Conservation (phyloP, 37 sponge, comb jelly and placozoan species). For the Aplysina aerophoba region DNA sequence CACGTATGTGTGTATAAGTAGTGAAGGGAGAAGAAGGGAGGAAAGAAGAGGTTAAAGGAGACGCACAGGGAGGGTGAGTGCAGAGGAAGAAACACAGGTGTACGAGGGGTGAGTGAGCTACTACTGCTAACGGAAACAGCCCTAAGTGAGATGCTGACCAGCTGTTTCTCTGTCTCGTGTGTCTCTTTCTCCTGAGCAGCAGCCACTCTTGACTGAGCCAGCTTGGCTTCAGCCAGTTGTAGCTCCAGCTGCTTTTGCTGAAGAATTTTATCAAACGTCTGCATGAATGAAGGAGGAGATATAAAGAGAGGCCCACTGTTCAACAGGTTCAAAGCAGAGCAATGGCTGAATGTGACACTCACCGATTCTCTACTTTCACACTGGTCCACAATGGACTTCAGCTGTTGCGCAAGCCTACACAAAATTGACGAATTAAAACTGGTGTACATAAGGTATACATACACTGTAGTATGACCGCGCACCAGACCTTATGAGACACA, state of each 20-base stretch:
- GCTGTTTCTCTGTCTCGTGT: slow-evolving; percentile 74
- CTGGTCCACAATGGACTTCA: slow-evolving; percentile 89
- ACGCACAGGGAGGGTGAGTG: too few species aligned
- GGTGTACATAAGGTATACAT: too few species aligned
- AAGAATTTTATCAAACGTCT: slow-evolving; percentile 90
- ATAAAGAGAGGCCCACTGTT: not conserved
- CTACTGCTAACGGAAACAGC: too few species aligned
- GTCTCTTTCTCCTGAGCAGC: slow-evolving; percentile 87
- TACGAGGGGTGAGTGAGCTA: too few species aligned
- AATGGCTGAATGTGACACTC: too few species aligned
- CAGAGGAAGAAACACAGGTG: not conserved
- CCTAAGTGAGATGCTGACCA: slow-evolving; percentile 33
- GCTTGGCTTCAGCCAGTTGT: slow-evolving; percentile 88
- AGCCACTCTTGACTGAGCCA: slow-evolving; percentile 86
- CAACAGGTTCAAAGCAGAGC: too few species aligned
- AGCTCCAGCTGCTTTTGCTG: slow-evolving; percentile 95
- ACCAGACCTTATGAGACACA: too few species aligned
- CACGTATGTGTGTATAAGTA: too few species aligned
- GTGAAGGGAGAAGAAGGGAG: too few species aligned
- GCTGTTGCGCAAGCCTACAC: slow-evolving; percentile 71
- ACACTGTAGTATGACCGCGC: too few species aligned
- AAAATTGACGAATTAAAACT: too few species aligned
- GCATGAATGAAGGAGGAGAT: slow-evolving; percentile 6
- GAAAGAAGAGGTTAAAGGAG: too few species aligned
- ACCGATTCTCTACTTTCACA: slow-evolving; percentile 89